Conservation (phyloP, 2,888 invertebrate species). For the Deroplatys truncata region DNA sequence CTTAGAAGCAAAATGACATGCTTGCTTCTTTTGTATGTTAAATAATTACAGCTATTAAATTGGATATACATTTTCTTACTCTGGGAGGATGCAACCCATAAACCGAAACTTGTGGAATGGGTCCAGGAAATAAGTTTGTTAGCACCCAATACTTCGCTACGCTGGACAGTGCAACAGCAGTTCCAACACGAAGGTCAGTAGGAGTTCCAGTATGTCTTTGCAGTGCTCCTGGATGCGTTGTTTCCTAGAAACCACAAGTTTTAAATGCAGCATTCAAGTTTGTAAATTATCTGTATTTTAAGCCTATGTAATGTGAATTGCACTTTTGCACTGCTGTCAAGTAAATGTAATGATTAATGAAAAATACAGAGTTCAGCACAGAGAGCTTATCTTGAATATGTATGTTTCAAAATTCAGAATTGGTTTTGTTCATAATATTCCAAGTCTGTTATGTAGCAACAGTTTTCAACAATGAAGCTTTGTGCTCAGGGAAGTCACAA, state of each 20-base stretch:
- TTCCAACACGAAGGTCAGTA: slow-evolving; percentile 41
- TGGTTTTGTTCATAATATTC: too few species aligned
- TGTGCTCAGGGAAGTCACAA: too few species aligned
- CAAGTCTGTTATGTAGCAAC: too few species aligned
- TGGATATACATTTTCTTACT: background rate
- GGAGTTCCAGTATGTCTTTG: slow-evolving; percentile 26
- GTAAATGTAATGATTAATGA: too few species aligned
- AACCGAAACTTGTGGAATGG: slow-evolving; percentile 61
- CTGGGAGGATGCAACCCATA: slow-evolving; percentile 30
- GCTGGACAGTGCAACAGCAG: slow-evolving; percentile 65
- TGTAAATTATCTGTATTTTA: too few species aligned
- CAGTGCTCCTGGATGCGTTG: slow-evolving; percentile 18
- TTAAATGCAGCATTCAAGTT: too few species aligned
- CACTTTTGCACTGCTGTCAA: too few species aligned
- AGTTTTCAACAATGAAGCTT: too few species aligned
- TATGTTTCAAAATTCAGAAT: too few species aligned
- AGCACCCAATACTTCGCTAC: slow-evolving; percentile 82
- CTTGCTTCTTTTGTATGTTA: background rate
- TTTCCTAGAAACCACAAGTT: slow-evolving; percentile 7
- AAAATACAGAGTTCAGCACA: too few species aligned
- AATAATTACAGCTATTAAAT: background rate
- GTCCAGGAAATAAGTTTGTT: slow-evolving; percentile 73
- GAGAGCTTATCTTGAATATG: too few species aligned
- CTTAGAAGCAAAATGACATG: too few species aligned
- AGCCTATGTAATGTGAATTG: background rate